Percentiles rank a stretch among this genome's conserved stretches.
Evolutionary conservation across 1,140 invertebrate genomes (phyloP).

Genomic region (Drusus annulatus): DNA sequence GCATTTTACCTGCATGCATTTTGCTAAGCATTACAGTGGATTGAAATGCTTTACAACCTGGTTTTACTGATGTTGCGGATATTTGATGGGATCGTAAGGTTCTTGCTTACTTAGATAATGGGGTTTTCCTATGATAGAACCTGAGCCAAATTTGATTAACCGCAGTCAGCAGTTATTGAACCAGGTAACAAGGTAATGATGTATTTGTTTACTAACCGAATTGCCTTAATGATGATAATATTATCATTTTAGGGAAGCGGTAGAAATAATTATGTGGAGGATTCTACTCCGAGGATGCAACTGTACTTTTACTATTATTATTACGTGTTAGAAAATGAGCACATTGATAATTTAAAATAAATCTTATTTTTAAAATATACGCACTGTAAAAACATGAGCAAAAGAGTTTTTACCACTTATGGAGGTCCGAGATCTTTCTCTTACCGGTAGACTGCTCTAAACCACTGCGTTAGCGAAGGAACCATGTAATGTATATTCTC

Average conservation of each 20-base stretch:
- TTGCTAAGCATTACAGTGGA: no score
- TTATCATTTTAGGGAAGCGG: background rate
- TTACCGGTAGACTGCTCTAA: no score
- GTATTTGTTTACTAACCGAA: constrained; percentile 36
- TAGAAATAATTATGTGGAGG: background rate
- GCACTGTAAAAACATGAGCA: no score
- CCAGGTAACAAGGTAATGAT: constrained; percentile 43
- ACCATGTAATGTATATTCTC: no score
- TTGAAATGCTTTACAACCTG: background rate
- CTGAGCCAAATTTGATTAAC: constrained; percentile 36
- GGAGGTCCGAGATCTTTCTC: no score
- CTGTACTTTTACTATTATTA: no score
- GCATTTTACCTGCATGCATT: background rate
- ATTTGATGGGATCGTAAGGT: background rate
- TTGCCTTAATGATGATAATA: constrained; percentile 1
- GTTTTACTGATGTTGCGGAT: background rate
- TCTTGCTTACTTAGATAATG: constrained; percentile 21
- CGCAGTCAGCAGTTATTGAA: constrained; percentile 35
- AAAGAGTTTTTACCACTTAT: no score
- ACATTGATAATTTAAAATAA: no score
- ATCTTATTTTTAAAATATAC: no score
- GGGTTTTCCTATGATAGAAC: constrained; percentile 21
- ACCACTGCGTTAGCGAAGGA: no score
- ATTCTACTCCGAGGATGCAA: no score
- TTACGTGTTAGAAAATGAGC: no score